Conservation (phyloP, 2,888 invertebrate genomes). For the Brenthis daphne region DNA sequence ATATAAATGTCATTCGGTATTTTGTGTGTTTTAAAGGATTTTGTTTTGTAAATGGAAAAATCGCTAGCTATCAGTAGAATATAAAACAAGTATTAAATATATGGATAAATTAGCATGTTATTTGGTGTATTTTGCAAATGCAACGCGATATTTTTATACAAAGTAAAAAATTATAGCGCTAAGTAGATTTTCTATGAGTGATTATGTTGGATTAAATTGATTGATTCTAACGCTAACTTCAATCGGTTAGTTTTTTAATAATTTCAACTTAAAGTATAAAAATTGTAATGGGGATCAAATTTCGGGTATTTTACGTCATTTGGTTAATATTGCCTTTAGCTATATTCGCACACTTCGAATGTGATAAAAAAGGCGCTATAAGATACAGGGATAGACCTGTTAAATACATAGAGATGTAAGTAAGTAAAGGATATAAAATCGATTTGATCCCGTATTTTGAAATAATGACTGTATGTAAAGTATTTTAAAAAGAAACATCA, state of each 20-base stretch:
- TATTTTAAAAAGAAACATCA: too few relatives aligned
- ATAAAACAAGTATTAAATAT: constrained; percentile 27
- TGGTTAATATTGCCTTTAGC: too few relatives aligned
- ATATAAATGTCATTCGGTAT: not conserved
- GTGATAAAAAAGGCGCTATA: too few relatives aligned
- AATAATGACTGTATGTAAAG: too few relatives aligned
- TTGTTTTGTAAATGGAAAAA: constrained; percentile 11
- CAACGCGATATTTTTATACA: constrained; percentile 29
- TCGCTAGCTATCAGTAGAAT: constrained; percentile 27
- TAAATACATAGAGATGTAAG: not conserved
- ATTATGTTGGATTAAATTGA: constrained; percentile 7
- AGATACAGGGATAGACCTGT: too few relatives aligned
- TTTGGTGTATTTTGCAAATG: constrained; percentile 23
- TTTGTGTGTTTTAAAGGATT: constrained; percentile 1
- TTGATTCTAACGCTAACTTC: not conserved
- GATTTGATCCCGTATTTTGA: too few relatives aligned
- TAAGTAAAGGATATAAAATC: too few relatives aligned
- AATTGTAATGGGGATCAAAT: not conserved
- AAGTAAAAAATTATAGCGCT: constrained; percentile 9
- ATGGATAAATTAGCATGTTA: constrained; percentile 12
- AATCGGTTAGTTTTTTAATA: too few relatives aligned
- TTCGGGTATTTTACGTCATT: not conserved
- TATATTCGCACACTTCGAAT: too few relatives aligned
- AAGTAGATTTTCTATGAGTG: constrained; percentile 10
- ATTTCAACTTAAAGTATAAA: not conserved